Evolutionary conservation across 2,113 vertebrate species (phyloP).

Genomic region (Eidolon helvum): DNA sequence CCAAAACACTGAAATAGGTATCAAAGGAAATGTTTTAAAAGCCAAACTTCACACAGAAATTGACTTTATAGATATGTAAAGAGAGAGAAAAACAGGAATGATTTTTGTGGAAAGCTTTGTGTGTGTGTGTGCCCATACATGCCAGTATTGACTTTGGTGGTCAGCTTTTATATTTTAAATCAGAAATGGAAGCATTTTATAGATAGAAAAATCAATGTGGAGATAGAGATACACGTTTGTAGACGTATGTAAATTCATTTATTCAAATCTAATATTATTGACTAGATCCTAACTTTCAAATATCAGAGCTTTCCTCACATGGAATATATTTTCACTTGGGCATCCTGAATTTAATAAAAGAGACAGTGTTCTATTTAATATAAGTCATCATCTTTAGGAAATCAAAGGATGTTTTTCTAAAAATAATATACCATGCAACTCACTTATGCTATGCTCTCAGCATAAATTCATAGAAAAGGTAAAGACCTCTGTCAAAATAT

Average conservation of each 20-base stretch:
- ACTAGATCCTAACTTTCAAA: background rate
- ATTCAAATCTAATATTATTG: background rate
- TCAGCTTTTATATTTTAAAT: constrained; percentile 7
- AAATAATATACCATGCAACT: constrained; percentile 43
- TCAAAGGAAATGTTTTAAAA: constrained; percentile 16
- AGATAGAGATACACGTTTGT: background rate
- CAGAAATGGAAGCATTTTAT: background rate
- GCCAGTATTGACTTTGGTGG: background rate
- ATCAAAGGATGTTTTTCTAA: constrained; percentile 48
- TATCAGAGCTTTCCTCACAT: background rate
- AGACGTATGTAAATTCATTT: background rate
- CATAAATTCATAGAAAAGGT: constrained; percentile 60
- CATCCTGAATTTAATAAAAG: background rate
- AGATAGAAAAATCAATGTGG: background rate
- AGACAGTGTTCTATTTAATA: background rate
- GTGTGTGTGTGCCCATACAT: background rate
- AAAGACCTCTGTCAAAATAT: constrained; percentile 56
- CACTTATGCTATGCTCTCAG: background rate
- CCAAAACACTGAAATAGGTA: background rate
- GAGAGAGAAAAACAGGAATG: background rate
- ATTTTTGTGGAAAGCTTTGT: background rate
- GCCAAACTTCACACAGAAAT: background rate
- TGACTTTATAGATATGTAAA: constrained; percentile 20
- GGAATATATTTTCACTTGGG: background rate
- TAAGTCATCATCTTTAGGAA: background rate